phyloP scores from a whole-genome alignment of 2,888 invertebrate species.

The Epicampocera succincta region DNA sequence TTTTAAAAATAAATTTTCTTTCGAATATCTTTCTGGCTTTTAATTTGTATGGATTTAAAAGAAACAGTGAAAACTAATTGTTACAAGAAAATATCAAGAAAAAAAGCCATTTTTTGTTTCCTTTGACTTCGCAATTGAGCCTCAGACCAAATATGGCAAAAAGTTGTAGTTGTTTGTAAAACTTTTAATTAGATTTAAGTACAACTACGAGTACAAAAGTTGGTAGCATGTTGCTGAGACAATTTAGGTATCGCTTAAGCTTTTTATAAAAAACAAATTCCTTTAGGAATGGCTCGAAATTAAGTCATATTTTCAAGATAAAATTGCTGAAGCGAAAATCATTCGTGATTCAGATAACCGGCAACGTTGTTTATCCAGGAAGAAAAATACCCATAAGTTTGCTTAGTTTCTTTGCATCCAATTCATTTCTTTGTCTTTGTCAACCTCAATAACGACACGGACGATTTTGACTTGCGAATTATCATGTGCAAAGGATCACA shows the following conservation, averaged over 20 bases:
- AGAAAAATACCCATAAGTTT: too few species aligned
- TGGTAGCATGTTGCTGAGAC: slow-evolving; percentile 22
- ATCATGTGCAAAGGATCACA: too few species aligned
- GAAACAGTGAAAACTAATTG: slow-evolving; percentile 61
- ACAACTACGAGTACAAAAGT: slow-evolving; percentile 34
- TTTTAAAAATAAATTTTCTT: background rate
- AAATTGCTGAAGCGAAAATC: too few species aligned
- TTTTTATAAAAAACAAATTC: too few species aligned
- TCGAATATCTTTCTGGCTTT: slow-evolving; percentile 21
- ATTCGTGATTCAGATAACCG: too few species aligned
- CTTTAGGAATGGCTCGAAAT: too few species aligned
- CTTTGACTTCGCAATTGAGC: slow-evolving; percentile 37
- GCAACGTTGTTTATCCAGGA: too few species aligned
- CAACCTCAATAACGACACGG: too few species aligned
- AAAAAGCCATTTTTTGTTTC: background rate
- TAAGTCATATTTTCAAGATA: background rate
- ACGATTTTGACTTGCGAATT: too few species aligned
- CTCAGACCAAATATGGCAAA: slow-evolving; percentile 56
- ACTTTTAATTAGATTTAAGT: slow-evolving; percentile 54
- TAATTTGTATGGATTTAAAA: slow-evolving; percentile 10
- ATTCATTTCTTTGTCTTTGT: too few species aligned
- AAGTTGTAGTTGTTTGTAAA: slow-evolving; percentile 58
- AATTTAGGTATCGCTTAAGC: too few species aligned
- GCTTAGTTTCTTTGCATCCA: too few species aligned
- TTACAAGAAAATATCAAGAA: slow-evolving; percentile 15